Base-by-base conservation (phyloP, 2,797 vertebrate genomes). In the Thamnophis elegans region DNA sequence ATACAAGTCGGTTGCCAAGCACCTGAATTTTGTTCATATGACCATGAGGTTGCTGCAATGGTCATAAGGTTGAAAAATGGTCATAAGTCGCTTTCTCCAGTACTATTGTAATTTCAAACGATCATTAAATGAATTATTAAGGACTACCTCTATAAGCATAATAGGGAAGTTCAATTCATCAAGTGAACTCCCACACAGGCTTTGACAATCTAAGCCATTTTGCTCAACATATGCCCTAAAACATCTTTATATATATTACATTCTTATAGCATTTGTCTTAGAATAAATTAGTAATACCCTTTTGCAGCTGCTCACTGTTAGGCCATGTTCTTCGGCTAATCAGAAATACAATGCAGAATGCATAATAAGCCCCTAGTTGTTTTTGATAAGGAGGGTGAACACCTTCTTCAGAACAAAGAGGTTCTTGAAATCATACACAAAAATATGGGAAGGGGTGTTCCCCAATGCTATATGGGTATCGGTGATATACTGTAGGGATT, bases 181-280 rank as follows among this genome's bases (percentile, higher is more conserved):
- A 88, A 25, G 32, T 55, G 25, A 87, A 62, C 42, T 47, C 73
- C 89, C 56, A 54, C 10, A 82, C 55, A 55, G 56, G 47, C 54
- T 54, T 26, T 89, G 22, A 86, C 12, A 85, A 85, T 9, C 65
- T 58, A 55, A n/a, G 22, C n/a, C 58, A 73, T 32, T 25, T 82
- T 60, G n/a, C 65, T 59, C 58, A 86, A 89, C 32, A 89, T 28
- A 51, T 55, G 36, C 5, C 7, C 14, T 42, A 58, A n/a, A 58
- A 73, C 13, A 47, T 22, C 18, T 53, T 54, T 90, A 10, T 7
- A 13, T 7, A 28, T 26, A 26, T 90, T 78, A 93, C 53, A 18
- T 92, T 88, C 87, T 60, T 88, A 85, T 59, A 89, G 26, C 59
- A 90, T n/a, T 32, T 68, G 51, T 87, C 59, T 55, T 78, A 53